phyloP scores from a whole-genome alignment of 2,888 invertebrate genomes.

The Watsonalla cultraria region DNA sequence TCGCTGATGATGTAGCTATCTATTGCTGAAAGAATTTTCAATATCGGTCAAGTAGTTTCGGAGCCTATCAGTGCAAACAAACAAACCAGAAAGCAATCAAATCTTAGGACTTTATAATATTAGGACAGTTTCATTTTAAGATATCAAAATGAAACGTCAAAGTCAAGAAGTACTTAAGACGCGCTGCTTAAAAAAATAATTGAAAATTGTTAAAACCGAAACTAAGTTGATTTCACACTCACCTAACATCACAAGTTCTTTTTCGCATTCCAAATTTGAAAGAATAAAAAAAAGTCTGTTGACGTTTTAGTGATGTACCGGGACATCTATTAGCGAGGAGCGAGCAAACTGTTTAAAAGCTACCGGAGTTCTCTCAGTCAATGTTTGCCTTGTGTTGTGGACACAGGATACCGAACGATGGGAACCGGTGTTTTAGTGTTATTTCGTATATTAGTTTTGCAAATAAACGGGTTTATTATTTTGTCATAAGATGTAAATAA shows the following conservation, averaged over 20 bases:
- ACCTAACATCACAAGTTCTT: slow-evolving; percentile 13
- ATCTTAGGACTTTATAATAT: too few species aligned
- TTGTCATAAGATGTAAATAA: slow-evolving; percentile 9
- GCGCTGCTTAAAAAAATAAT: too few species aligned
- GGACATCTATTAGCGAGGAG: slow-evolving; percentile 69
- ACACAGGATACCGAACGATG: slow-evolving; percentile 37
- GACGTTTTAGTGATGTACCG: slow-evolving; percentile 36
- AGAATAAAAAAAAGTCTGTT: slow-evolving; percentile 17
- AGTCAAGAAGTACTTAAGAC: too few species aligned
- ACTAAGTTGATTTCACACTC: slow-evolving; percentile 5
- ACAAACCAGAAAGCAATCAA: too few species aligned
- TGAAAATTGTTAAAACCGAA: too few species aligned
- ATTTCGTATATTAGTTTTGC: slow-evolving; percentile 8
- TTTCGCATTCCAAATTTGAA: slow-evolving; percentile 34
- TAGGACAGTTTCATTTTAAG: too few species aligned
- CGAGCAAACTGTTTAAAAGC: slow-evolving; percentile 69
- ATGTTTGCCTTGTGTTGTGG: slow-evolving; percentile 49
- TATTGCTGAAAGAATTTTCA: too few species aligned
- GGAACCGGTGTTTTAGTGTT: slow-evolving; percentile 20
- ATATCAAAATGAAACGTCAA: too few species aligned
- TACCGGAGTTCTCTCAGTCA: slow-evolving; percentile 70
- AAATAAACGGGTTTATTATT: not conserved
- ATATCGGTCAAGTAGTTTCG: too few species aligned
- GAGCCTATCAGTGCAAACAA: too few species aligned
- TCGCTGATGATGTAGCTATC: too few species aligned